Base-by-base conservation (phyloP, 1,140 invertebrate species). In the Polypedilum pembai region DNA sequence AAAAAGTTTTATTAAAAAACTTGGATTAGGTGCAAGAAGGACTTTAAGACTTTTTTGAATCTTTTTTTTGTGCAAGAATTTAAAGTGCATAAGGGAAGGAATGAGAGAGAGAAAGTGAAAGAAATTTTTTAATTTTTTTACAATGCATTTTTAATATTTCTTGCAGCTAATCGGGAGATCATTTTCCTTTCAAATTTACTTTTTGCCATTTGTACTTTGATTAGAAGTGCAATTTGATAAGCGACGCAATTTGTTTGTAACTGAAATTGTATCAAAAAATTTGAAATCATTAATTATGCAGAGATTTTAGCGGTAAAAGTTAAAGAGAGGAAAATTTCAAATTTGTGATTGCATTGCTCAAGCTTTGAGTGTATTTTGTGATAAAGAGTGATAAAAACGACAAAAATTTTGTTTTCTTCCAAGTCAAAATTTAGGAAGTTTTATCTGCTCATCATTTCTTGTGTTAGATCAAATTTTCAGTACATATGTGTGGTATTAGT, bases 141-240 rank as follows among this genome's bases (percentile, higher is more conserved):
- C 45, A 56, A 56, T 56, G 45, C 45, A n/a, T 56, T 33, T 33
- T 33, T 33, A 56, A 15, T 12, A 4, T 56, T 12, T n/a, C n/a
- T 45, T 56, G 45, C 45, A 56, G 45, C 12, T 56, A 12, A 12
- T 56, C 45, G 12, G 24, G 24, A n/a, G n/a, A 12, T 56, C n/a
- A 56, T 56, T 56, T 56, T 56, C 12, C 45, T 56, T 56, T 56
- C n/a, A n/a, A 4, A 56, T 56, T 69, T 21, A 69, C 17, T 69
- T 69, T 69, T 69, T 69, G 65, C 65, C 65, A 69, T 69, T 69
- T 69, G 65, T 69, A 69, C 65, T 69, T 69, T 69, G 65, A 18
- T 18, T 69, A 21, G 65, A 69, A 69, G 65, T 69, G 65, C 65
- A 69, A 69, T 69, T 69, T 69, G 65, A 69, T 21, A 69, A 69